Percentiles rank a stretch among this genome's conserved stretches.
phyloP scores from a whole-genome alignment of 2,888 invertebrate genomes.

The Lathronympha strigana region DNA sequence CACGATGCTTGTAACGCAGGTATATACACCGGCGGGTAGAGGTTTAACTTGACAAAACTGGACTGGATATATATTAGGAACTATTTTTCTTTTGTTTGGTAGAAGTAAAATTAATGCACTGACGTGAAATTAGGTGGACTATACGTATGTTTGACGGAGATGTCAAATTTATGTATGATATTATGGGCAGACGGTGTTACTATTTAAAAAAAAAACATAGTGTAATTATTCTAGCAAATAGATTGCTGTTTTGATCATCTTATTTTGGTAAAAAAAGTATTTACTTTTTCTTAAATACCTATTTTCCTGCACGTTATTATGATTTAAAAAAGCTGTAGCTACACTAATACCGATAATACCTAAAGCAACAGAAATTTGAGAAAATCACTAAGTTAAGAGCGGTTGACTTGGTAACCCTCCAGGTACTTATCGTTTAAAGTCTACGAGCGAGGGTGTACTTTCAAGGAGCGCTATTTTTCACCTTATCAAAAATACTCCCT shows the following conservation, averaged over 20 bases:
- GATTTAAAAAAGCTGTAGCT: not conserved
- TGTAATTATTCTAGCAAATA: no score
- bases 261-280: not conserved
- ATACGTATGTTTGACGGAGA: no score
- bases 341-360: not conserved
- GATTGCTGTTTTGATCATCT: no score
- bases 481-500: constrained; percentile 77
- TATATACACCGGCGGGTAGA: not conserved
- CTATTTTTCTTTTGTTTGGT: not conserved
- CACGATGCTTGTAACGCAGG: not conserved
- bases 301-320: not conserved
- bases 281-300: not conserved
- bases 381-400: constrained; percentile 27
- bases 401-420: constrained; percentile 34
- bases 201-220: no score
- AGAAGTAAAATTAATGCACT: not conserved
- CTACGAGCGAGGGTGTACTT: constrained; percentile 49
- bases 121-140: not conserved
- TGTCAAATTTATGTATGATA: no score
- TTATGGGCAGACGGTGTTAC: no score
- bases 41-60: no score
- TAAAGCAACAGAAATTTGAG: not conserved
- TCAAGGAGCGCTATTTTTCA: constrained; percentile 76
- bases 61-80: no score
- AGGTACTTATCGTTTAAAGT: constrained; percentile 35